Evolutionary conservation across 2,113 vertebrate species (phyloP).

Genomic region (Nerophis lumbriciformis): DNA sequence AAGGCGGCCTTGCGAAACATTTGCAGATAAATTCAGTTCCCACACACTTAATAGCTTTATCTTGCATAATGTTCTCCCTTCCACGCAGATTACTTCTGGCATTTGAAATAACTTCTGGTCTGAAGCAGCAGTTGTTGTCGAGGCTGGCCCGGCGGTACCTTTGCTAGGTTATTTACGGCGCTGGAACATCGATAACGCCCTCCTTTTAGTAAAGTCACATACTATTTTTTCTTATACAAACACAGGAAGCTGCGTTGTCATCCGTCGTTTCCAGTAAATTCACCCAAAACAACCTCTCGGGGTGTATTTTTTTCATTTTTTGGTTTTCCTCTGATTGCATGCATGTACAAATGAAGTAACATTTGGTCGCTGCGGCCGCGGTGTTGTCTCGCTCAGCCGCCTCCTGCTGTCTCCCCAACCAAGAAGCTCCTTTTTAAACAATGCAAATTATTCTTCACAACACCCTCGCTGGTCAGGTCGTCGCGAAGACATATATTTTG

Average conservation of each 20-base stretch:
- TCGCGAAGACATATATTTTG: constrained; percentile 39
- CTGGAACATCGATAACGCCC: constrained; percentile 19
- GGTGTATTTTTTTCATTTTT: constrained; percentile 49
- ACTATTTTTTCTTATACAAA: constrained; percentile 55
- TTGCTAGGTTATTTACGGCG: not conserved
- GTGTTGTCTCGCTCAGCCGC: constrained; percentile 32
- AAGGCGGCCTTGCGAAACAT: constrained; percentile 14
- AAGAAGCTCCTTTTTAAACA: constrained; percentile 52
- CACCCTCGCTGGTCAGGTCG: constrained; percentile 12
- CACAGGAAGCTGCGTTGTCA: constrained; percentile 64
- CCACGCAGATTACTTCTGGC: constrained; percentile 3
- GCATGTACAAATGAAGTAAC: constrained; percentile 67
- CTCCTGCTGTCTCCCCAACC: constrained; percentile 23
- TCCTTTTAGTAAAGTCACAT: constrained; percentile 30
- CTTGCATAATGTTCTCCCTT: constrained; percentile 29
- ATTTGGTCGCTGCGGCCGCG: constrained; percentile 69
- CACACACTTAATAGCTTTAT: constrained; percentile 25
- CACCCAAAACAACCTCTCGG: constrained; percentile 42
- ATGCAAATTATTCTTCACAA: constrained; percentile 62
- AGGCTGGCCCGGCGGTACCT: not conserved
- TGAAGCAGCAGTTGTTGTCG: not conserved
- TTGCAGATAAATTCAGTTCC: constrained; percentile 25
- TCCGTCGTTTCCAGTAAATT: constrained; percentile 70
- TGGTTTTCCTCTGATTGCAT: constrained; percentile 69
- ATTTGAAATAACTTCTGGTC: constrained; percentile 10